Base-by-base conservation (phyloP, 2,113 vertebrate species). In the Barbus barbus region DNA sequence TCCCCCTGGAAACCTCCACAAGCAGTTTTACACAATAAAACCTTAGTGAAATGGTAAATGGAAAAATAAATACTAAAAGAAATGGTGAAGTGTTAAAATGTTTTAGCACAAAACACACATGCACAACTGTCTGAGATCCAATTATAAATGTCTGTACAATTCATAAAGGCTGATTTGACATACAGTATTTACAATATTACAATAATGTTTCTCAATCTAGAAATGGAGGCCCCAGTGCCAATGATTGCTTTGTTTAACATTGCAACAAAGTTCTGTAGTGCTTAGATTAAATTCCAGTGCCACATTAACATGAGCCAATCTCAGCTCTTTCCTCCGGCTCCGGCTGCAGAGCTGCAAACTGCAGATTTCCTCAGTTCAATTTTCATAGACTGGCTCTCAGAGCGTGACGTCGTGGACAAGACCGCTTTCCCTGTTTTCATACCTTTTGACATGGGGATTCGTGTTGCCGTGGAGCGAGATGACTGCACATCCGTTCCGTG, bases 381-480 rank as follows among this genome's bases (percentile, higher is more conserved):
- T 95, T 95, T 98, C 97, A 97, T 95, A 81, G 94, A 96, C 89
- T 97, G 97, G 94, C 95, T 95, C 92, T 97, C 97, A 31, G 96
- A 94, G 90, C 94, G 95, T 87, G 97, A 93, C 92, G 96, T 90
- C 94, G 95, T 95, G 88, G 95, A 93, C 93, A 97, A 86, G 87
- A 96, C 90, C 84, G 95, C 92, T 93, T 96, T 98, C 94, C 95
- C 94, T 84, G 95, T 94, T 94, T 96, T 97, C 96, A 95, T 95
- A 95, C 96, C 97, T 97, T 96, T 98, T 91, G 97, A 96, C 94
- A 97, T 90, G 53, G 97, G 97, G 95, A 98, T 97, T 92, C 96
- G 95, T 84, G 97, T 97, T 84, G 95, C 95, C 51, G 95, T 76
- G 91, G 94, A 91, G 89, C 95, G 95, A 91, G 90, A 88, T 84